Conservation (phyloP, 2,888 invertebrate genomes). For the Patella ulyssiponensis region DNA sequence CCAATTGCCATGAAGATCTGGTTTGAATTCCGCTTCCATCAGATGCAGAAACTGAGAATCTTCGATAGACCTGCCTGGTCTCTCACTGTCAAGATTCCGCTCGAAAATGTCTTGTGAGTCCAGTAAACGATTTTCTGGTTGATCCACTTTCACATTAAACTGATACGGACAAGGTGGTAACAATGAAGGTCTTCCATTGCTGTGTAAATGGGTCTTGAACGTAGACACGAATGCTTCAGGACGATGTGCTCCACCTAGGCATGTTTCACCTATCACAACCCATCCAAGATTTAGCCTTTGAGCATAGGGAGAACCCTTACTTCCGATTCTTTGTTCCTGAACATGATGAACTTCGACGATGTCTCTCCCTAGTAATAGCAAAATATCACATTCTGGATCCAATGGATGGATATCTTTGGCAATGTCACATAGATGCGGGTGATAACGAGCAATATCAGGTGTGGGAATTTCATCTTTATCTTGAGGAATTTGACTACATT, state of each 20-base stretch:
- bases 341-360: conserved; percentile 30
- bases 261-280: conserved; percentile 28
- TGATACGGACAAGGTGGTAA: conserved; percentile 21
- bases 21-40: conserved; percentile 24
- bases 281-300: conserved; percentile 28
- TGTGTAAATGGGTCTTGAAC: conserved; percentile 14
- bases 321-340: conserved; percentile 25
- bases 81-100: conserved; percentile 26
- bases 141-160: conserved; percentile 17
- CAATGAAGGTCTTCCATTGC: conserved; percentile 11
- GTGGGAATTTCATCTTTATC: conserved; percentile 39
- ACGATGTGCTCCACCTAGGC: conserved; percentile 25
- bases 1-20: conserved; percentile 24
- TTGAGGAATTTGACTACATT: conserved; percentile 37
- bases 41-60: conserved; percentile 28
- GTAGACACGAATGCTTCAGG: conserved; percentile 18
- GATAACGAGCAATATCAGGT: conserved; percentile 24
- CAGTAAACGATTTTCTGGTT: background rate
- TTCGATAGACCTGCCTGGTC: conserved; percentile 32
- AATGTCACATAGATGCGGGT: conserved; percentile 22
- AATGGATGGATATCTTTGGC: conserved; percentile 23
- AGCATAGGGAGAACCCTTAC: conserved; percentile 23
- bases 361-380: conserved; percentile 32
- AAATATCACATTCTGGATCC: conserved; percentile 24
- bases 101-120: conserved; percentile 14